Evolutionary conservation across 2,113 vertebrate genomes (phyloP).

Genomic region (Pagrus major): DNA sequence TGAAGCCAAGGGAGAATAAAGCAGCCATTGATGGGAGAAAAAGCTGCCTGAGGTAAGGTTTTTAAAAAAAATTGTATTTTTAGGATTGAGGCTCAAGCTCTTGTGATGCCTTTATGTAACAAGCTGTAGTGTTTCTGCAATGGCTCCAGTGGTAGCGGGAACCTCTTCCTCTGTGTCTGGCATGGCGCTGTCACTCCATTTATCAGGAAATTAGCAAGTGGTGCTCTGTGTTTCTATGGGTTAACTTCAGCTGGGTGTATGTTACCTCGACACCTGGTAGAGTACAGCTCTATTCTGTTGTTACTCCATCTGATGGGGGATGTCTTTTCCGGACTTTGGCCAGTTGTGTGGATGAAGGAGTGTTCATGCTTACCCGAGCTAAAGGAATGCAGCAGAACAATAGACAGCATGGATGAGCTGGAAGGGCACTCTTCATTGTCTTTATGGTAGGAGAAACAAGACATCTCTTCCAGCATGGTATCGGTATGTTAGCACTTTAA

Average conservation of each 20-base stretch:
- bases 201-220: not conserved
- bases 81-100: conserved; percentile 21
- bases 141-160: not conserved
- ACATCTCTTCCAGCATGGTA: not conserved
- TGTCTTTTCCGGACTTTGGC: conserved; percentile 16
- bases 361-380: not conserved
- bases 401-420: conserved; percentile 13
- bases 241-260: not conserved
- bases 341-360: not conserved
- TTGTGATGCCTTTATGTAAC: conserved; percentile 24
- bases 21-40: conserved; percentile 52
- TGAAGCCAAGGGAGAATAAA: conserved; percentile 49
- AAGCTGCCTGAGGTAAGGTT: conserved; percentile 12
- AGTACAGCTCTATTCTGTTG: not conserved
- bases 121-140: not conserved
- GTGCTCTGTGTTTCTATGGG: not conserved
- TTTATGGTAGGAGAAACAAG: not conserved
- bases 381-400: conserved; percentile 26
- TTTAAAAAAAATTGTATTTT: too few relatives aligned
- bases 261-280: not conserved
- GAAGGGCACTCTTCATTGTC: not conserved
- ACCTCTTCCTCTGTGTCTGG: not conserved
- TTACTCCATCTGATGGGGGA: not conserved
- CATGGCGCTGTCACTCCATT: not conserved
- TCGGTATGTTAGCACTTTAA: not conserved